These are phyloP conservation scores for Harpagoxenus sublaevis DNA, from an alignment of 2,888 invertebrate species.

Conservation along the genomic window DNA sequence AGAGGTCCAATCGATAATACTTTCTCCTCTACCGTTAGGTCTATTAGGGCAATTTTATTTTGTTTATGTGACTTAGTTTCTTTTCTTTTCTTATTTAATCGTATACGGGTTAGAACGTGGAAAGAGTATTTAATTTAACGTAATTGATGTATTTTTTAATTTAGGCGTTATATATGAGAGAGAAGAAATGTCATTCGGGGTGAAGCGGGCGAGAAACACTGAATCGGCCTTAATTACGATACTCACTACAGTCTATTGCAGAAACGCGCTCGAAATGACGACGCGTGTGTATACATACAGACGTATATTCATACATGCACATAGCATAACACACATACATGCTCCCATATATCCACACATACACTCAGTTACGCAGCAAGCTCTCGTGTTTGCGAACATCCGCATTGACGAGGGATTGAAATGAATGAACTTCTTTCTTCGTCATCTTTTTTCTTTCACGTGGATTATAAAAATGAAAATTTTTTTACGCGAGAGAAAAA, in stretches of 20 bases:
- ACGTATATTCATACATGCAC: conserved; percentile 16
- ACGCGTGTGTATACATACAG: conserved; percentile 37
- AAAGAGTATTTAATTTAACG: conserved; percentile 25
- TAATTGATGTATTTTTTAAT: conserved; percentile 19
- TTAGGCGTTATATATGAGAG: neutral
- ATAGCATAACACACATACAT: conserved; percentile 1
- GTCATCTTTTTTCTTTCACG: neutral
- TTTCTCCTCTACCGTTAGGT: conserved; percentile 19
- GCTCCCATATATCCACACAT: neutral
- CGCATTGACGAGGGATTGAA: conserved; percentile 4
- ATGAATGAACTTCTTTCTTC: neutral
- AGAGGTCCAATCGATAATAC: conserved; percentile 18
- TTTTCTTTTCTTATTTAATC: conserved; percentile 1
- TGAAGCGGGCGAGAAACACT: conserved; percentile 21
- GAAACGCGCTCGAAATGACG: conserved; percentile 29
- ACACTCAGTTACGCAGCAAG: conserved; percentile 6
- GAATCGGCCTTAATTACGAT: conserved; percentile 51
- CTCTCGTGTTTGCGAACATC: conserved; percentile 25
- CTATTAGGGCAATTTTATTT: conserved; percentile 22
- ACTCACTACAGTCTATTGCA: conserved; percentile 35
- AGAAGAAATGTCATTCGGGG: neutral
- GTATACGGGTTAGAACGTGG: neutral
- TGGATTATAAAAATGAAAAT: neutral
- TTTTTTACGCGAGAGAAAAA: neutral
- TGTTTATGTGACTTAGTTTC: conserved; percentile 1